phyloP scores from a whole-genome alignment of 2,888 invertebrate species.

The Marasmarcha lunaedactyla region DNA sequence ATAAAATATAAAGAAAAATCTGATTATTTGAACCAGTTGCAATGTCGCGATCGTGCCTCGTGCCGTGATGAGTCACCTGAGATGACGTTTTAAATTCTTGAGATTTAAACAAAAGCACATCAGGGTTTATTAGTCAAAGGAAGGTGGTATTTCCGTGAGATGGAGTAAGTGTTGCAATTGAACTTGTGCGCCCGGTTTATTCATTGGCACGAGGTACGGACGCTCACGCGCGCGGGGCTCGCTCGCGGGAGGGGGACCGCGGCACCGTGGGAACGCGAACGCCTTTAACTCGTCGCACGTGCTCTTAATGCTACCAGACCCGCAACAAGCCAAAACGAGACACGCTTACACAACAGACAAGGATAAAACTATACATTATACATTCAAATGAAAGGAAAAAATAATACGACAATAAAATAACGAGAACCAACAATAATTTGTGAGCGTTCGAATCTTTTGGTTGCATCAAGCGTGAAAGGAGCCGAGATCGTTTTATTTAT shows the following conservation, averaged over 20 bases:
- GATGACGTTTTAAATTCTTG: background rate
- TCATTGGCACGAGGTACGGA: slow-evolving; percentile 56
- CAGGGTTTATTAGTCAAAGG: background rate
- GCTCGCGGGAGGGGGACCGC: slow-evolving; percentile 28
- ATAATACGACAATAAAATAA: slow-evolving; percentile 48
- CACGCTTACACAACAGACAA: slow-evolving; percentile 21
- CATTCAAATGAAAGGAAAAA: slow-evolving; percentile 28
- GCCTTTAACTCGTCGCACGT: slow-evolving; percentile 70
- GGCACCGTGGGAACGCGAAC: slow-evolving; percentile 66
- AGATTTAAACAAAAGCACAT: background rate
- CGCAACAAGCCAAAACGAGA: slow-evolving; percentile 36
- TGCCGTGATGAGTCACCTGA: background rate
- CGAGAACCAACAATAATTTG: slow-evolving; percentile 60
- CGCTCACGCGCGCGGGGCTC: slow-evolving; percentile 29
- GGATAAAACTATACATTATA: slow-evolving; percentile 10
- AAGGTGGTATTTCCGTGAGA: slow-evolving; percentile 38
- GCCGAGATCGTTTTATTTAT: slow-evolving; percentile 37
- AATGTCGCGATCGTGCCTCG: slow-evolving; percentile 1
- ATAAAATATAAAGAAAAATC: too few relatives aligned
- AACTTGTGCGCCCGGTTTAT: slow-evolving; percentile 61
- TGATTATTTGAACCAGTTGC: background rate
- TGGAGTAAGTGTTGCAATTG: slow-evolving; percentile 58
- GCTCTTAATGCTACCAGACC: slow-evolving; percentile 53
- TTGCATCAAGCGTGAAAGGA: slow-evolving; percentile 46
- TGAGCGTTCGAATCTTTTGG: slow-evolving; percentile 41